Evolutionary conservation across 2,797 vertebrate species (phyloP).

Genomic region (Centropyge bicolor): DNA sequence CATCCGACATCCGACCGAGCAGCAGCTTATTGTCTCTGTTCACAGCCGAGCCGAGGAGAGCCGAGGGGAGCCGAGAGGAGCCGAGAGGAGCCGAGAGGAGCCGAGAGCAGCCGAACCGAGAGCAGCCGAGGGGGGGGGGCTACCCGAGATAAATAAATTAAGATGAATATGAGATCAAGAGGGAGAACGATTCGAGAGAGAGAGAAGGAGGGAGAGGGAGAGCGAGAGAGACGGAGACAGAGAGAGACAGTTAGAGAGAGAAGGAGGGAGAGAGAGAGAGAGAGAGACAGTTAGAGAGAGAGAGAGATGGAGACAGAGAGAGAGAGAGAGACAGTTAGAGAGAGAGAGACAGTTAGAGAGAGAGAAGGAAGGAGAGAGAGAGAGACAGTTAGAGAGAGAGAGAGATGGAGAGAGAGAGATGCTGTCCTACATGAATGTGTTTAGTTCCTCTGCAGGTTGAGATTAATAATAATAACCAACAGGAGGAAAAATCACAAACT

Average conservation of each 20-base stretch:
- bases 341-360: no score
- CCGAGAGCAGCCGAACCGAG: not conserved
- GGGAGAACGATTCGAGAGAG: slow-evolving; percentile 19
- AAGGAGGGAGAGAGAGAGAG: not conserved
- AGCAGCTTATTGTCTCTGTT: slow-evolving; percentile 1
- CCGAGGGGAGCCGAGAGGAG: no score
- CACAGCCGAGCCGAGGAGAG: not conserved
- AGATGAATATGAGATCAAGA: not conserved
- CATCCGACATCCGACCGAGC: no score
- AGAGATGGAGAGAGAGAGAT: fast-evolving
- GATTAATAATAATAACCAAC: no score
- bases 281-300: not conserved
- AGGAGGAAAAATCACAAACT: no score
- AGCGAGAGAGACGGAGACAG: not conserved
- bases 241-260: no score
- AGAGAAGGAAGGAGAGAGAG: no score
- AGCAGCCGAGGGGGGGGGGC: not conserved
- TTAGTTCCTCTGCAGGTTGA: no score
- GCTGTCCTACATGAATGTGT: no score
- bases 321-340: no score
- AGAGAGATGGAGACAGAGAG: no score
- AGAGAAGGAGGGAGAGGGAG: not conserved
- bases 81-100: not conserved
- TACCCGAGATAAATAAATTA: not conserved
- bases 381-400: not conserved